These are phyloP conservation scores for Ciconia stormi DNA, from an alignment of 2,113 vertebrate genomes.

Conservation along the genomic window DNA sequence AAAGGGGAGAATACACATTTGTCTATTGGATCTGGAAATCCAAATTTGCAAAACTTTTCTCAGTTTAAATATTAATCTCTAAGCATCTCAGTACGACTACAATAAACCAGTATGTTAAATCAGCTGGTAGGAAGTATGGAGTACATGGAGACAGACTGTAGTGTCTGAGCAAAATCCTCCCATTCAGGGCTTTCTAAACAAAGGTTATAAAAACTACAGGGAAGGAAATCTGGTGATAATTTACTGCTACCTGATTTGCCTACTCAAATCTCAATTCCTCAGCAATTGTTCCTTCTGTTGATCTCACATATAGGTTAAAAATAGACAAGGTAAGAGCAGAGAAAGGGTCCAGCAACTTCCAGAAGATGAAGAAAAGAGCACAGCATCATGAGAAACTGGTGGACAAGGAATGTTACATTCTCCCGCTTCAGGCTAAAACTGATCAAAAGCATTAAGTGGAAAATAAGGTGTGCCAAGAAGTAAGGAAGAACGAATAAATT, in stretches of 20 bases:
- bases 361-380: not conserved
- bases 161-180: not conserved
- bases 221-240: not conserved
- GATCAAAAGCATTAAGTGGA: not conserved
- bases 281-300: not conserved
- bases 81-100: not conserved
- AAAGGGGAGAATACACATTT: not conserved
- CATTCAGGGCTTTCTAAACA: not conserved
- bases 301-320: not conserved
- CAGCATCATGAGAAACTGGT: not conserved
- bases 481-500: not conserved
- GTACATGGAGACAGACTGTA: not conserved
- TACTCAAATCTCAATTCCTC: not conserved
- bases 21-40: not conserved
- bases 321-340: not conserved
- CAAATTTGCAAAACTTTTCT: not conserved
- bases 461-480: not conserved
- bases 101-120: not conserved
- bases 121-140: not conserved
- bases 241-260: not conserved
- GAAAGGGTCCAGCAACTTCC: not conserved
- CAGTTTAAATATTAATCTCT: conserved; percentile 5
- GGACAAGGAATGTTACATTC: not conserved
- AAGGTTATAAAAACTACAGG: not conserved
- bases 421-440: not conserved